These are phyloP conservation scores for Callinectes sapidus DNA, from an alignment of 2,888 invertebrate genomes.

Conservation along the genomic window DNA sequence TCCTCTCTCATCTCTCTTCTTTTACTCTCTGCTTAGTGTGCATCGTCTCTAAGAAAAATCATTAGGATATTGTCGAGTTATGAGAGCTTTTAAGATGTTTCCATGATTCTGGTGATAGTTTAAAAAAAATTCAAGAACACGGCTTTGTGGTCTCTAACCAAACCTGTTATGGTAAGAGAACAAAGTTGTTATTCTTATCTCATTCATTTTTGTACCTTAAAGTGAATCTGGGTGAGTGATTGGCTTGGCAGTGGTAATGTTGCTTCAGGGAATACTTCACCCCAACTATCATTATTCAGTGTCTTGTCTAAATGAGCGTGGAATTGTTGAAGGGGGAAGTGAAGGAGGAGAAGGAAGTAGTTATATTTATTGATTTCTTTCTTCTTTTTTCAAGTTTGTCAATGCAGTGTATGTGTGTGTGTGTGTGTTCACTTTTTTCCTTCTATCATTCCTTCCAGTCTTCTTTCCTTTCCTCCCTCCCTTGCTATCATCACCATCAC, in stretches of 20 bases:
- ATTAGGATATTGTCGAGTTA: too few relatives aligned
- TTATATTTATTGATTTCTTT: not conserved
- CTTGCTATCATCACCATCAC: not conserved
- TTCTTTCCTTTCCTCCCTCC: not conserved
- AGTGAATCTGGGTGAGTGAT: not conserved
- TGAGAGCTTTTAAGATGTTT: too few relatives aligned
- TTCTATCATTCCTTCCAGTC: not conserved
- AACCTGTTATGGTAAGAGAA: too few relatives aligned
- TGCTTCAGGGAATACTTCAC: not conserved
- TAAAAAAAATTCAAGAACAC: too few relatives aligned
- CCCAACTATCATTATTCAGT: not conserved
- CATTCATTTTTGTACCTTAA: too few relatives aligned
- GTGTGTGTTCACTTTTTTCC: not conserved
- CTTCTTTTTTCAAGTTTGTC: not conserved
- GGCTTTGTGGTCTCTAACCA: too few relatives aligned
- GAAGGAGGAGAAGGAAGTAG: not conserved
- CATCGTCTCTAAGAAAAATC: too few relatives aligned
- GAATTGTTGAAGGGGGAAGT: not conserved
- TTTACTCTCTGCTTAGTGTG: too few relatives aligned
- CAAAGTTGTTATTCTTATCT: too few relatives aligned
- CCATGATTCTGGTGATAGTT: too few relatives aligned
- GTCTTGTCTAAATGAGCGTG: not conserved
- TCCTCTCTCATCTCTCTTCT: too few relatives aligned
- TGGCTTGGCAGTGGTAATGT: not conserved
- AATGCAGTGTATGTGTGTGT: not conserved